Evolutionary conservation across 1,140 invertebrate species (phyloP).

Genomic region (Drosophila dunni): DNA sequence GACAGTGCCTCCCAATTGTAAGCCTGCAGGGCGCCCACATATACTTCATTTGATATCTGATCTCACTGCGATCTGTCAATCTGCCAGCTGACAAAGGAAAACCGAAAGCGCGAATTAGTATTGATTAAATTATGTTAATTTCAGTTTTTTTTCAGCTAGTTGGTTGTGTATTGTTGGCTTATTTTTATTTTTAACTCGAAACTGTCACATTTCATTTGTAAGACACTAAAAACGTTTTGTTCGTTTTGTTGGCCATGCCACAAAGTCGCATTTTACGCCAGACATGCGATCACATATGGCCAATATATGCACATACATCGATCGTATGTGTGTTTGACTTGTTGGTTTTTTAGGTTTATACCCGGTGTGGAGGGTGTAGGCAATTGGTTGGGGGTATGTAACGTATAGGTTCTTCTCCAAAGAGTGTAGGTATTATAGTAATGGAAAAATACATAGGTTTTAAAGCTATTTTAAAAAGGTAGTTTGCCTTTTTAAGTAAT

Average conservation of each 20-base stretch:
- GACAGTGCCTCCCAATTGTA: constrained; percentile 2
- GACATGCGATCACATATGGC: constrained; percentile 59
- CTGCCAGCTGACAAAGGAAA: constrained; percentile 25
- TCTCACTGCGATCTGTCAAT: constrained; percentile 50
- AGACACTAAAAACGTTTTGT: constrained; percentile 79
- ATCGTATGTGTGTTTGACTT: constrained; percentile 9
- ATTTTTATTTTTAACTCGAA: constrained; percentile 70
- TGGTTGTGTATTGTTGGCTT: constrained; percentile 38
- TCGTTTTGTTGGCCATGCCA: constrained; percentile 44
- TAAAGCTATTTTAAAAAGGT: no score
- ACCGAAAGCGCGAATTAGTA: constrained; percentile 74
- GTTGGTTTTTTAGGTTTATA: background rate
- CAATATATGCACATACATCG: constrained; percentile 31
- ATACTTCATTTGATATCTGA: constrained; percentile 1
- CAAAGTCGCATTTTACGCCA: constrained; percentile 52
- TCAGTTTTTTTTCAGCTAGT: background rate
- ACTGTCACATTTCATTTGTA: constrained; percentile 79
- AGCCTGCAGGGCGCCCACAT: constrained; percentile 59
- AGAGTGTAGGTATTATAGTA: no score
- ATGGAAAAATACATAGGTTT: no score
- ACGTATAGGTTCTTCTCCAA: no score
- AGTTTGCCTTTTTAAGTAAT: no score
- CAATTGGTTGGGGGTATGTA: no score
- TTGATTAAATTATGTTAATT: constrained; percentile 82
- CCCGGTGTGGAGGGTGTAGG: no score